Evolutionary conservation across 2,113 vertebrate genomes (phyloP).

Genomic region (Phylloscopus trochiloides): DNA sequence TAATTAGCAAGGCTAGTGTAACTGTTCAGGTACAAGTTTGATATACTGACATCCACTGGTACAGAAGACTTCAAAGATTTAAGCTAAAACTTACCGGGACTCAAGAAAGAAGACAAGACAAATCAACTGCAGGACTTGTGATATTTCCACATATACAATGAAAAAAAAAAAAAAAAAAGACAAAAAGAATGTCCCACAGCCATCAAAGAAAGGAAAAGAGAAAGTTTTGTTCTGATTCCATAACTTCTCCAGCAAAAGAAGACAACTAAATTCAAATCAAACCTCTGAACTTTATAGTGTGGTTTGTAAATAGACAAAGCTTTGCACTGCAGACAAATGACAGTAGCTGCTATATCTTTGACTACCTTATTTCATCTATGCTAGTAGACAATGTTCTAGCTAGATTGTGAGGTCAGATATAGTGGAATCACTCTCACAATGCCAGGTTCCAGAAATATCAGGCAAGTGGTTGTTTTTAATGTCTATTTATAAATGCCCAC

Average conservation of each 20-base stretch:
- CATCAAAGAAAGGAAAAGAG: not conserved
- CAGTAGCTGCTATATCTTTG: not conserved
- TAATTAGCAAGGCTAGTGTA: not conserved
- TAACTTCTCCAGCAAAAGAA: not conserved
- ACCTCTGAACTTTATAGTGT: not conserved
- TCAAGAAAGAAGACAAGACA: not conserved
- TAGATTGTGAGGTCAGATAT: not conserved
- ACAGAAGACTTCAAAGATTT: not conserved
- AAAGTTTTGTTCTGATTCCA: not conserved
- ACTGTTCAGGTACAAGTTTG: not conserved
- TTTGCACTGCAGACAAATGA: not conserved
- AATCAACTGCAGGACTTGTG: not conserved
- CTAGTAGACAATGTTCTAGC: accelerated
- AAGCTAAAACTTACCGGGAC: not conserved
- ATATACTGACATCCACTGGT: not conserved
- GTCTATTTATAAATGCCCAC: not conserved
- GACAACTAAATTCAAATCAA: not conserved
- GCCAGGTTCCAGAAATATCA: not conserved
- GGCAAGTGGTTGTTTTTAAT: not conserved
- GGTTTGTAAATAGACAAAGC: not conserved
- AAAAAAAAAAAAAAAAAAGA: not conserved
- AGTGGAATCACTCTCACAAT: not conserved
- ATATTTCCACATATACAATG: not conserved
- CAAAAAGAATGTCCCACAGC: not conserved
- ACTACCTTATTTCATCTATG: not conserved